phyloP scores from a whole-genome alignment of 2,888 invertebrate species.

The Xestia ashworthii region DNA sequence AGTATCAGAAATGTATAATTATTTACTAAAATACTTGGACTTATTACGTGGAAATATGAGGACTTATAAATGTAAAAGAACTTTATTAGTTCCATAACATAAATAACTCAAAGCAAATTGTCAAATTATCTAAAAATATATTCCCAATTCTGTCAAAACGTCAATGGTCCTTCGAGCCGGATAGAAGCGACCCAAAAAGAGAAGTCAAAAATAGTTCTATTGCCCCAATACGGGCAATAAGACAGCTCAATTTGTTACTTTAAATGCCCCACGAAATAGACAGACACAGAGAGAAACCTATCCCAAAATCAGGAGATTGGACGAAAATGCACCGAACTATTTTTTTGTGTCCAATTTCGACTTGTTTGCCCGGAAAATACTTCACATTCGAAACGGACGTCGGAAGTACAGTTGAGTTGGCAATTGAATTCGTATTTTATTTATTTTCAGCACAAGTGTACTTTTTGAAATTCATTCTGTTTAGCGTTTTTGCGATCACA shows the following conservation, averaged over 20 bases:
- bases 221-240: constrained; percentile 21
- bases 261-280: constrained; percentile 25
- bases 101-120: background rate
- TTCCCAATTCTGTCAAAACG: background rate
- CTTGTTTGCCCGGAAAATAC: constrained; percentile 55
- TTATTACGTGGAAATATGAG: background rate
- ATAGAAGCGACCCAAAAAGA: background rate
- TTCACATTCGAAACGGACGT: constrained; percentile 46
- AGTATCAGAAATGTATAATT: background rate
- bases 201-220: constrained; percentile 11
- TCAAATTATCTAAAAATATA: background rate
- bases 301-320: constrained; percentile 40
- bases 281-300: constrained; percentile 1
- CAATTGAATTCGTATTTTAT: constrained; percentile 40
- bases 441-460: constrained; percentile 20
- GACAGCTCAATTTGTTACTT: constrained; percentile 41
- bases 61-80: background rate
- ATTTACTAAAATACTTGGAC: background rate
- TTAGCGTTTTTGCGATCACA: constrained; percentile 17
- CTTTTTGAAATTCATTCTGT: constrained; percentile 28
- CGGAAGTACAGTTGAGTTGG: constrained; percentile 44
- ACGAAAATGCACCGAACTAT: constrained; percentile 44
- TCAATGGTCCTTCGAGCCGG: background rate
- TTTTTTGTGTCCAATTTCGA: constrained; percentile 52
- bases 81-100: too few relatives aligned